phyloP scores from a whole-genome alignment of 2,113 vertebrate genomes.

The Mugil cephalus region DNA sequence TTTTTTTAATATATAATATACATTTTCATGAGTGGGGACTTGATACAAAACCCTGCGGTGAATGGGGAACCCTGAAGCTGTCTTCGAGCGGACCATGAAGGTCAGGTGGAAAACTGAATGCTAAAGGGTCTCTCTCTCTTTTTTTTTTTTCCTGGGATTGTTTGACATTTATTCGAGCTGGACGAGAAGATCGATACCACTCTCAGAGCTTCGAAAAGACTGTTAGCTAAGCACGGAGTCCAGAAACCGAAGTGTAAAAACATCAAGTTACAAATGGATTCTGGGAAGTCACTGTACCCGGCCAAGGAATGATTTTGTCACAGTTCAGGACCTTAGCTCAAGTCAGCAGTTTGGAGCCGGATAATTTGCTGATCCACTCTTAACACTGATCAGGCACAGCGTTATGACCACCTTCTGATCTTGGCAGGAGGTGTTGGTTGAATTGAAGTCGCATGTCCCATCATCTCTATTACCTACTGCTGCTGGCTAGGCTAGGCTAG shows the following conservation, averaged over 20 bases:
- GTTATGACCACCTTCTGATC: too few relatives aligned
- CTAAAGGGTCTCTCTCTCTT: too few relatives aligned
- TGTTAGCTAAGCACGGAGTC: neutral
- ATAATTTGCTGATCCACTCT: too few relatives aligned
- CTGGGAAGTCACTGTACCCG: neutral
- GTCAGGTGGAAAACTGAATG: constrained; percentile 1
- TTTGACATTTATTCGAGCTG: too few relatives aligned
- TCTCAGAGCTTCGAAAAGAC: neutral
- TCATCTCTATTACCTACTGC: too few relatives aligned
- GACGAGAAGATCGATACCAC: neutral
- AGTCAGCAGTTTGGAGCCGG: too few relatives aligned
- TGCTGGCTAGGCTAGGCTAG: too few relatives aligned
- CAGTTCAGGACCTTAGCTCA: too few relatives aligned
- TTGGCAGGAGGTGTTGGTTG: too few relatives aligned
- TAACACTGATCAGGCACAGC: too few relatives aligned
- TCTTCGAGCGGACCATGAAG: constrained; percentile 21
- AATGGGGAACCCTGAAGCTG: constrained; percentile 3
- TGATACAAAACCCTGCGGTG: neutral
- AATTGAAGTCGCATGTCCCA: too few relatives aligned
- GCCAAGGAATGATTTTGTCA: neutral
- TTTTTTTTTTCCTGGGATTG: too few relatives aligned
- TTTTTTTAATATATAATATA: constrained; percentile 31
- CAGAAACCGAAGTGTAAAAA: neutral
- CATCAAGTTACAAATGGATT: neutral
- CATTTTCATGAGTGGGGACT: constrained; percentile 53